Evolutionary conservation across 2,888 invertebrate genomes (phyloP), one percentile per base, ranked within the genome.

Genomic region (Calameuta idolon): DNA sequence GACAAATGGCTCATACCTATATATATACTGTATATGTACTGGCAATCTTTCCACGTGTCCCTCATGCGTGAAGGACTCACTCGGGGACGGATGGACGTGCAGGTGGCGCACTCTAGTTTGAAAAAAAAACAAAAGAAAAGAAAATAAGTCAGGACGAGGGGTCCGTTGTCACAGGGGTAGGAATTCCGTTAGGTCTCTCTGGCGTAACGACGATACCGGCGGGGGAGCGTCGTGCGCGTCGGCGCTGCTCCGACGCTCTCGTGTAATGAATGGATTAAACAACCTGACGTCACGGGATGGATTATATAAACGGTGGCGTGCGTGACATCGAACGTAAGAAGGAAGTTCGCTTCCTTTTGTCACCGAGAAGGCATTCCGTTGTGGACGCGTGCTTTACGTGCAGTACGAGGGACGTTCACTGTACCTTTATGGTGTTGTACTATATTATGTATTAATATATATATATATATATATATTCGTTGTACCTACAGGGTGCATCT

Each of bases 341-440:
- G 91, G 90, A 91, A 91, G 90, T 89, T 85, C 81, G 88, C 89
- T 91, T 91, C 91, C 91, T 91, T 90, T 90, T 87, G 85, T 88
- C 23, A 89, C 86, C 86, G 87, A 90, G 82, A 88, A 89, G 86
- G 85, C 83, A 86, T 86, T 85, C 82, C 81, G 84, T 80, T 34
- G 73, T 40, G 76, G 40, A 33, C 73, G 74, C 34, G 76, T 34
- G 80, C 34, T 73, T 75, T 74, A 34, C n/a, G n/a, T n/a, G n/a
- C n/a, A n/a, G n/a, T n/a, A n/a, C n/a, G n/a, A n/a, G n/a, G n/a
- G n/a, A n/a, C n/a, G n/a, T n/a, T n/a, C n/a, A n/a, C n/a, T 55
- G 1, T 55, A 55, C 9, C 40, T 15, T 1, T 40, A 9, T 55
- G 23, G 55, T 1, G 1, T 23, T 5, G 15, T 4, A 40, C 40